Base-by-base conservation (phyloP, 2,888 invertebrate genomes). In the Adela reaumurella region DNA sequence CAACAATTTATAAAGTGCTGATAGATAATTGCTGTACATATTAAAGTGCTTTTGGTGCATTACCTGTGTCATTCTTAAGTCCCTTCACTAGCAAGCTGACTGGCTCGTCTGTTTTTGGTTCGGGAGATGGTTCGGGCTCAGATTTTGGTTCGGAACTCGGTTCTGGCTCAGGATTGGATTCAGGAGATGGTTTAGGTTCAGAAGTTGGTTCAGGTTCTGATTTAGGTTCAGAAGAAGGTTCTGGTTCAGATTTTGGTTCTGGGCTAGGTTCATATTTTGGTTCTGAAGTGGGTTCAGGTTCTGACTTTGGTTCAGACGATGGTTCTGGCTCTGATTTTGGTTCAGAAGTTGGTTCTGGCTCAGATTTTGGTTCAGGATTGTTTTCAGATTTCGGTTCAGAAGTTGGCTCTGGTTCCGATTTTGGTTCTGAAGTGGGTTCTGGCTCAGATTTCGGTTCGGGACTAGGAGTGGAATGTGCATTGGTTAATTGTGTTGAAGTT, bases 41-140 rank as follows among this genome's bases (percentile, higher is more conserved):
- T 4, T 6, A 24, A 24, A 6, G 24, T 24, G 24, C 8, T 6
- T 65, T 70, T 48, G 52, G 68, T 70, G 73, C 68, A 58, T 77
- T 76, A 78, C 78, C 78, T 77, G 70, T 63, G 57, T 77, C 73
- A 62, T 77, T 76, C 59, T 57, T 69, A 57, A 78, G 71, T 68
- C 78, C 78, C 63, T 76, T 78, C 62, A 78, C 78, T 66, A 76
- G 69, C 64, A 78, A 72, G 61, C 62, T 69, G 64, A 70, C 74
- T 46, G 63, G 58, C 57, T 63, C 61, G 11, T 56, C 41, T 6
- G 69, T 62, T 54, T 64, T 62, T 0, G 67, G 59, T 57, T 80
- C 69, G 0, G 65, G 63, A 43, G 62, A 65, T 0, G 74, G 62
- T 55, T 80, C 73, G 1, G 83, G 77, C 54, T 79, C 72, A 47